phyloP scores from a whole-genome alignment of 2,888 invertebrate species.

The Cartodere bifasciata region DNA sequence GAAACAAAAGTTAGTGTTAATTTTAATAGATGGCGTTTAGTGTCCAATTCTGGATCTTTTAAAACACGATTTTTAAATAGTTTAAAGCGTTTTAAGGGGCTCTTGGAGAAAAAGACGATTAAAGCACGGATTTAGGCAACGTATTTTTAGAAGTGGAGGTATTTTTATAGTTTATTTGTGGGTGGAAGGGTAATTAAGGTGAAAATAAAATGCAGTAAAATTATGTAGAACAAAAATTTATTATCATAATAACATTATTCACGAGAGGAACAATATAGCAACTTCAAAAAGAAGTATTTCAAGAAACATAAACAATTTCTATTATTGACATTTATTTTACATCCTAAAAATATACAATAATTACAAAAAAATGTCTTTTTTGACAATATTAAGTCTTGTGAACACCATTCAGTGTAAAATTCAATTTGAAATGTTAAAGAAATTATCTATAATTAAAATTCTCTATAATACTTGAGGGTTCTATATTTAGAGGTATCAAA shows the following conservation, averaged over 20 bases:
- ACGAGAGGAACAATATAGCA: slow-evolving; percentile 34
- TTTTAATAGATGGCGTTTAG: too few relatives aligned
- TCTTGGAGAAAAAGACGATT: too few relatives aligned
- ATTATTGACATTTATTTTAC: slow-evolving; percentile 33
- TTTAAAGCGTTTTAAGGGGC: too few relatives aligned
- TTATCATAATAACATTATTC: slow-evolving; percentile 34
- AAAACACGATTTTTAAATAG: too few relatives aligned
- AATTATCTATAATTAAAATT: background rate
- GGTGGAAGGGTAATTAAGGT: too few relatives aligned
- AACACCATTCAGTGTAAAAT: slow-evolving; percentile 31
- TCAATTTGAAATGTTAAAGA: too few relatives aligned
- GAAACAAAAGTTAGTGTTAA: too few relatives aligned
- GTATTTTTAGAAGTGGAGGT: too few relatives aligned
- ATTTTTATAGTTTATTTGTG: too few relatives aligned
- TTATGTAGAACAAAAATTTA: slow-evolving; percentile 34
- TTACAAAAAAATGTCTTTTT: slow-evolving; percentile 36
- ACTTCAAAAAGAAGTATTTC: slow-evolving; percentile 31
- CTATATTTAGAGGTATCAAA: slow-evolving; percentile 2
- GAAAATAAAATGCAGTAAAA: slow-evolving; percentile 9
- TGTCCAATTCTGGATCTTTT: too few relatives aligned
- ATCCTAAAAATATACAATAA: slow-evolving; percentile 34
- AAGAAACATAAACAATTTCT: slow-evolving; percentile 34
- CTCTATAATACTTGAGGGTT: too few relatives aligned
- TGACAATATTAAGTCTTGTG: slow-evolving; percentile 32
- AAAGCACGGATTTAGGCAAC: too few relatives aligned